A percentile compares a stretch with the other conserved stretches of the same genome.
phyloP scores from a whole-genome alignment of 2,888 invertebrate genomes.

The Sialis lutaria region DNA sequence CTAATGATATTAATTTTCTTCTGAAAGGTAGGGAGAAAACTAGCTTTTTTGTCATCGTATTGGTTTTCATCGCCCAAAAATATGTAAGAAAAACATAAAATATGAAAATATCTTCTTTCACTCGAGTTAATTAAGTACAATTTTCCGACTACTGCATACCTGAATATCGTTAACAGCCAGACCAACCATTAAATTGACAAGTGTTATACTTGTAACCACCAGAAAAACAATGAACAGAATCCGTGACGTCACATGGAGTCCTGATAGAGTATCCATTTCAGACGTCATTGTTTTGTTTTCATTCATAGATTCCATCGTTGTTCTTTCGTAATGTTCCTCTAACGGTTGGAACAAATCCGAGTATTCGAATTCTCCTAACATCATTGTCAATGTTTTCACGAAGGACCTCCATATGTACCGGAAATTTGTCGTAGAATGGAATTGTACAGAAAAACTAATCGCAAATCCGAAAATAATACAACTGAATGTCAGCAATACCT shows the following conservation, averaged over 20 bases:
- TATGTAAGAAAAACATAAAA: no score
- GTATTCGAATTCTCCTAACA: constrained; percentile 38
- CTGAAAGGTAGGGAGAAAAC: no score
- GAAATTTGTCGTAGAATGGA: constrained; percentile 26
- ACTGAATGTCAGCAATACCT: constrained; percentile 32
- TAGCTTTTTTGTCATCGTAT: no score
- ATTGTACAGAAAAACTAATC: constrained; percentile 33
- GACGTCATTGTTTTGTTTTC: no score
- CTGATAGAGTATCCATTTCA: neutral
- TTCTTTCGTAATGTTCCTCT: neutral
- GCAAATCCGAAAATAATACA: constrained; percentile 35
- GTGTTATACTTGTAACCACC: constrained; percentile 31
- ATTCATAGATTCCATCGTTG: neutral
- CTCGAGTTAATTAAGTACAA: no score
- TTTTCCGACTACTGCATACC: constrained; percentile 9
- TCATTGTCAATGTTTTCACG: constrained; percentile 36
- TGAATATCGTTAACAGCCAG: constrained; percentile 35
- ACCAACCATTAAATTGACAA: constrained; percentile 37
- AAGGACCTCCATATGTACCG: constrained; percentile 23
- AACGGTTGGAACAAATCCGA: constrained; percentile 21
- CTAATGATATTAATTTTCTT: no score
- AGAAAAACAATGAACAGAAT: constrained; percentile 31
- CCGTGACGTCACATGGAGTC: constrained; percentile 21
- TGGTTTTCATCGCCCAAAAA: no score
- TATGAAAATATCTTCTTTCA: no score